A percentile compares a stretch with the other conserved stretches of the same genome.
Conservation (phyloP, 1,140 invertebrate genomes). For the Chelonus insularis region DNA sequence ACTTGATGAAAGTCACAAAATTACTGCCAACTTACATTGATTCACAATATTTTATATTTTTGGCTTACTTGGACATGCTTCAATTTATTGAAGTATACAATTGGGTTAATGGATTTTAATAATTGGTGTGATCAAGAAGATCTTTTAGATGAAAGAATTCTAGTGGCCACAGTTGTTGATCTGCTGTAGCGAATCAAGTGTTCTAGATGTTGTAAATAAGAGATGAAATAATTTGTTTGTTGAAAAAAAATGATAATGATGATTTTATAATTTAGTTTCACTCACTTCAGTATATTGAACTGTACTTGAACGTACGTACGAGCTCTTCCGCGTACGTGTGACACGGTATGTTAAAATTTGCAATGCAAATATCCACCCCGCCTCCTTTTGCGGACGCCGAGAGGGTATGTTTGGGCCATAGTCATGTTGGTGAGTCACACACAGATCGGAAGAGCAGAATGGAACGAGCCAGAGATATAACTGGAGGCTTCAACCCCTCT, state of each 20-base stretch:
- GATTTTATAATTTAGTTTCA: background rate
- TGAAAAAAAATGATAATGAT: slow-evolving; percentile 2
- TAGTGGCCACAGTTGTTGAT: no score
- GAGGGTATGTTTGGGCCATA: slow-evolving; percentile 23
- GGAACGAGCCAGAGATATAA: slow-evolving; percentile 9
- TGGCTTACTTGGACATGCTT: no score
- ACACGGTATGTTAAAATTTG: slow-evolving; percentile 35
- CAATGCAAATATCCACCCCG: slow-evolving; percentile 38
- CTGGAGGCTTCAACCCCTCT: slow-evolving; percentile 13
- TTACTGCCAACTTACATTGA: no score
- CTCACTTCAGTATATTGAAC: background rate
- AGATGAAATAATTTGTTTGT: no score
- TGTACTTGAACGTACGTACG: slow-evolving; percentile 22
- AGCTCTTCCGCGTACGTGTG: slow-evolving; percentile 23
- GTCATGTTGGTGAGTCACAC: slow-evolving; percentile 33
- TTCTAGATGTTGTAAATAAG: no score
- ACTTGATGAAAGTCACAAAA: no score
- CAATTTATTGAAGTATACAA: no score
- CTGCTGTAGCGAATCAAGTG: no score
- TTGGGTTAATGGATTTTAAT: no score
- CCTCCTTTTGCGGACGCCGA: slow-evolving; percentile 13
- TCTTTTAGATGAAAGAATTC: no score
- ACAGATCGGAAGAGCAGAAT: slow-evolving; percentile 35
- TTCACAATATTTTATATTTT: no score
- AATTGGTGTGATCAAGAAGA: no score